Conservation (phyloP, 2,797 vertebrate species). For the Danio albolineatus region DNA sequence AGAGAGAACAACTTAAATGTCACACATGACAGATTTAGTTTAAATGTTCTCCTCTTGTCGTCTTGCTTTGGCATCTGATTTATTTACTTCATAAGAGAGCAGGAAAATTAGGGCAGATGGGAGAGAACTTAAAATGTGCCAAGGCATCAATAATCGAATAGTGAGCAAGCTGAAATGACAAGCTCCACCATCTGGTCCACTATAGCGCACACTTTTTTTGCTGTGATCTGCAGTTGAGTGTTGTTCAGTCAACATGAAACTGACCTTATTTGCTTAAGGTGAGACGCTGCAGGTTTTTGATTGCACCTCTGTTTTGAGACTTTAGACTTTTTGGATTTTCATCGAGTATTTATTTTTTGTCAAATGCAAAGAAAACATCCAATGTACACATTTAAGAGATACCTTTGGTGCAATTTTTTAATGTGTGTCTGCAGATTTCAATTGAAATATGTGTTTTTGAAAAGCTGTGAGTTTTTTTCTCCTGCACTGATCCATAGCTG, state of each 20-base stretch:
- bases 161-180: conserved; percentile 33
- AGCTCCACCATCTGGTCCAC: conserved; percentile 48
- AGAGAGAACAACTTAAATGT: not conserved
- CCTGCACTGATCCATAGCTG: too few species aligned
- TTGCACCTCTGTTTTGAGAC: too few species aligned
- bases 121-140: conserved; percentile 38
- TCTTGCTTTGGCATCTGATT: conserved; percentile 19
- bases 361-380: too few species aligned
- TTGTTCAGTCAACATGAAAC: conserved; percentile 10
- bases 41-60: not conserved
- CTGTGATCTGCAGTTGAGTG: not conserved
- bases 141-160: conserved; percentile 56
- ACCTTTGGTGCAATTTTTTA: too few species aligned
- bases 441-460: too few species aligned
- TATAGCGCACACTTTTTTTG: conserved; percentile 4
- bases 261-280: not conserved
- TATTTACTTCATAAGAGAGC: conserved; percentile 27
- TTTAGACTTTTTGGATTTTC: too few species aligned
- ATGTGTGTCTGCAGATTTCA: too few species aligned
- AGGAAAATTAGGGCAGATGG: conserved; percentile 48
- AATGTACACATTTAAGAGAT: too few species aligned
- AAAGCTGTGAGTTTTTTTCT: too few species aligned
- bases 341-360: too few species aligned
- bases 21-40: not conserved
- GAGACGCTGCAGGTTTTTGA: too few species aligned